Conservation (phyloP, 2,888 invertebrate genomes). For the Clunio marinus region DNA sequence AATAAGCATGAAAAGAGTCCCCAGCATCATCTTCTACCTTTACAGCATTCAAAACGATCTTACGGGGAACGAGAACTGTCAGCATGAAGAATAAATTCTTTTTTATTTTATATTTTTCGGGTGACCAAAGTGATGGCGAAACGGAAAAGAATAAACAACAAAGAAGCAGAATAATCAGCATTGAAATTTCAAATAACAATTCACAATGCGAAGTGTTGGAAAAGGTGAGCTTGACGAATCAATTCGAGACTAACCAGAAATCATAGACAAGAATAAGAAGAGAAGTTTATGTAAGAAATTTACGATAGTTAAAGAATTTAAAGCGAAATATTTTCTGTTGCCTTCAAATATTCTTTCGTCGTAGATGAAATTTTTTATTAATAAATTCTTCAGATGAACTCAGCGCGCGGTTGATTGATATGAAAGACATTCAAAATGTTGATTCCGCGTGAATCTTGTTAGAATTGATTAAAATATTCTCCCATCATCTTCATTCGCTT, state of each 20-base stretch:
- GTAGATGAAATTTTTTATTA: not conserved
- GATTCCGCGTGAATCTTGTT: not conserved
- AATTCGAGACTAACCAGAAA: conserved; percentile 21
- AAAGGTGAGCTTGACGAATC: conserved; percentile 38
- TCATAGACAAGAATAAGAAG: not conserved
- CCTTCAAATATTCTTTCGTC: not conserved
- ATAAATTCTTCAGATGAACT: conserved; percentile 2
- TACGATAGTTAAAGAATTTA: not conserved
- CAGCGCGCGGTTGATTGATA: not conserved
- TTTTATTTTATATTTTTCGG: not conserved
- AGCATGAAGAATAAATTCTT: conserved; percentile 22
- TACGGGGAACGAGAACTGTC: not conserved
- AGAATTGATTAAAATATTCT: not conserved
- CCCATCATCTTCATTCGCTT: not conserved
- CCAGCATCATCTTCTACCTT: not conserved
- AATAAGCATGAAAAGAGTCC: conserved; percentile 20
- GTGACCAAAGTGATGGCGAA: conserved; percentile 4
- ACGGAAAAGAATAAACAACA: not conserved
- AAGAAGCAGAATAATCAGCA: conserved; percentile 30
- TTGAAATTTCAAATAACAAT: conserved; percentile 17
- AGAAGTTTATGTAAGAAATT: no score
- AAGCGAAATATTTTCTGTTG: not conserved
- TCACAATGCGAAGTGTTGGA: conserved; percentile 23
- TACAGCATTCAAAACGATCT: not conserved
- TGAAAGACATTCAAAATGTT: not conserved